Evolutionary conservation across 2,888 invertebrate species (phyloP).

Genomic region (Epistrophe eligans): DNA sequence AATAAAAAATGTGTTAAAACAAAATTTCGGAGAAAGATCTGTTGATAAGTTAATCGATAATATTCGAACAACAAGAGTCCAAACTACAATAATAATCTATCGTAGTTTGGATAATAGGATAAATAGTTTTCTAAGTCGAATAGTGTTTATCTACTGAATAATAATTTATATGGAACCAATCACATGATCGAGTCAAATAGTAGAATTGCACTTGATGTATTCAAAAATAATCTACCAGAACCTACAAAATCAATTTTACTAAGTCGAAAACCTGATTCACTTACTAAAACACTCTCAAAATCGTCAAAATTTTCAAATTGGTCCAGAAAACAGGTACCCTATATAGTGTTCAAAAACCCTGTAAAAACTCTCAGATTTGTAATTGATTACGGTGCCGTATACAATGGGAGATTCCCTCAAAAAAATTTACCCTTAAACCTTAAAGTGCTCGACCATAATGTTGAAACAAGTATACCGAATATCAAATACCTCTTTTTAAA

Average conservation of each 20-base stretch:
- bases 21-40: slow-evolving; percentile 36
- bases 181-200: slow-evolving; percentile 31
- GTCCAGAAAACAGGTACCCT: slow-evolving; percentile 15
- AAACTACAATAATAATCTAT: slow-evolving; percentile 34
- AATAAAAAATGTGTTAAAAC: slow-evolving; percentile 34
- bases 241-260: slow-evolving; percentile 38
- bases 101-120: slow-evolving; percentile 28
- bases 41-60: slow-evolving; percentile 31
- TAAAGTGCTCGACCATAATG: background rate
- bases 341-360: slow-evolving; percentile 4
- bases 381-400: slow-evolving; percentile 4
- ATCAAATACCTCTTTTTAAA: background rate
- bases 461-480: background rate
- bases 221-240: slow-evolving; percentile 33
- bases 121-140: slow-evolving; percentile 29
- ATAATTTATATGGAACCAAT: background rate
- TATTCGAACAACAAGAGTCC: slow-evolving; percentile 2
- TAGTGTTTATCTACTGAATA: slow-evolving; percentile 8
- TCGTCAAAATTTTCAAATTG: slow-evolving; percentile 7
- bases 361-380: slow-evolving; percentile 9
- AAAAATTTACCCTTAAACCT: background rate
- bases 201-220: slow-evolving; percentile 42
- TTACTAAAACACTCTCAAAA: slow-evolving; percentile 7
- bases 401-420: background rate
- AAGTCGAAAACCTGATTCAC: slow-evolving; percentile 27